Conservation (phyloP, 2,888 invertebrate genomes). For the Callimorpha dominula region DNA sequence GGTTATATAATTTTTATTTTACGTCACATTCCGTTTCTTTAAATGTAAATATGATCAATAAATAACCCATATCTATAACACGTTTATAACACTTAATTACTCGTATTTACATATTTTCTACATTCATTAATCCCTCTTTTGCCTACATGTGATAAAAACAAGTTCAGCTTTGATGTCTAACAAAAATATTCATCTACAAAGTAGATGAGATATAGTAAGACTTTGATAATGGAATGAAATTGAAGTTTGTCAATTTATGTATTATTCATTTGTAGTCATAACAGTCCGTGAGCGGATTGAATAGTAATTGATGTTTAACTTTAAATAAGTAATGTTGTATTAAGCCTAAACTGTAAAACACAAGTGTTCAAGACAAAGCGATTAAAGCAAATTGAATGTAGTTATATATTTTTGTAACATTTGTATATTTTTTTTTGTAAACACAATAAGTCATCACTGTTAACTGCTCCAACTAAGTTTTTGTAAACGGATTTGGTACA, state of each 20-base stretch:
- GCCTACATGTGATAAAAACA: neutral
- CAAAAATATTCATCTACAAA: constrained; percentile 7
- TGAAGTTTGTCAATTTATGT: constrained; percentile 44
- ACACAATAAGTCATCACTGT: no score
- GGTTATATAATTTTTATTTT: no score
- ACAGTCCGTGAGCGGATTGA: constrained; percentile 44
- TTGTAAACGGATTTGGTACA: no score
- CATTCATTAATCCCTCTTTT: neutral
- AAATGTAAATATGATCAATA: no score
- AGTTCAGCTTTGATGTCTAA: neutral
- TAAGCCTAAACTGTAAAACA: constrained; percentile 21
- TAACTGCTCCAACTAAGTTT: no score
- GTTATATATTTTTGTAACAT: no score
- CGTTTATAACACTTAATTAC: no score
- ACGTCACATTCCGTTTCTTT: no score
- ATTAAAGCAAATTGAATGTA: neutral
- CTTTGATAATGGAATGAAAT: constrained; percentile 30
- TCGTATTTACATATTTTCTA: no score
- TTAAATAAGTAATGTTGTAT: constrained; percentile 50
- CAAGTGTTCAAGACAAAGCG: constrained; percentile 3
- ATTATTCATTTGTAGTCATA: constrained; percentile 43
- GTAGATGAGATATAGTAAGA: neutral
- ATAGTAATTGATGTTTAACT: constrained; percentile 58
- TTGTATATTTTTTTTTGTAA: no score
- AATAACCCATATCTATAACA: no score